These are phyloP conservation scores for Platichthys stellatus DNA, from an alignment of 2,113 vertebrate genomes.

Conservation along the genomic window DNA sequence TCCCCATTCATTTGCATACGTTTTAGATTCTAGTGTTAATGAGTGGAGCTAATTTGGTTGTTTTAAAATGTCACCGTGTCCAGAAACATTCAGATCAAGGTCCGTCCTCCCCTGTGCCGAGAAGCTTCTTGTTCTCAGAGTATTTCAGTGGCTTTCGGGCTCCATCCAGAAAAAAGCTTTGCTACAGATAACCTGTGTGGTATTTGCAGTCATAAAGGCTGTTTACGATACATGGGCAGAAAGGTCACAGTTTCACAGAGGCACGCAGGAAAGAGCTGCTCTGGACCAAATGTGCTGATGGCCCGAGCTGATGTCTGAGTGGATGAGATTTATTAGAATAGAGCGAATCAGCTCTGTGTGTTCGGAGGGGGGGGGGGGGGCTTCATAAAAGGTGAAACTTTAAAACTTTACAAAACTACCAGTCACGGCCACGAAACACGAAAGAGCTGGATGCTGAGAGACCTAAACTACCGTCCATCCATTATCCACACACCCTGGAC, in stretches of 20 bases:
- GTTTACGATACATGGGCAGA: constrained; percentile 48
- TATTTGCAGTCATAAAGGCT: constrained; percentile 34
- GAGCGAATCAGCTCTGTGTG: background rate
- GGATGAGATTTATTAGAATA: constrained; percentile 23
- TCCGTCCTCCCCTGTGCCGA: no score
- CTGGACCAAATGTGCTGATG: constrained; percentile 31
- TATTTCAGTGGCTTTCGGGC: background rate
- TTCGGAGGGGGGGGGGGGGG: background rate
- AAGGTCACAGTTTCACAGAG: constrained; percentile 49
- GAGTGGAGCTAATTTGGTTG: background rate
- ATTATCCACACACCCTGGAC: background rate
- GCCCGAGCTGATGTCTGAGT: constrained; percentile 15
- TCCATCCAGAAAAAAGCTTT: background rate
- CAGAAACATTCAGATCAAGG: background rate
- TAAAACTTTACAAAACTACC: background rate
- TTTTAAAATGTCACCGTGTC: background rate
- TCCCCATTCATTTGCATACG: background rate
- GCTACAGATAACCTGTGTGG: constrained; percentile 27
- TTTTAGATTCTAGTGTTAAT: background rate
- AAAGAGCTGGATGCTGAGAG: background rate
- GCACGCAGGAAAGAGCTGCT: constrained; percentile 2
- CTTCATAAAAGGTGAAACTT: constrained; percentile 20
- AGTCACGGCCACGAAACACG: background rate
- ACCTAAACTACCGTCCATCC: background rate
- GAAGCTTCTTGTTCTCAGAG: background rate